These are phyloP conservation scores for Zygothrica quintamaculata DNA, from an alignment of 2,888 invertebrate species.

Conservation along the genomic window DNA sequence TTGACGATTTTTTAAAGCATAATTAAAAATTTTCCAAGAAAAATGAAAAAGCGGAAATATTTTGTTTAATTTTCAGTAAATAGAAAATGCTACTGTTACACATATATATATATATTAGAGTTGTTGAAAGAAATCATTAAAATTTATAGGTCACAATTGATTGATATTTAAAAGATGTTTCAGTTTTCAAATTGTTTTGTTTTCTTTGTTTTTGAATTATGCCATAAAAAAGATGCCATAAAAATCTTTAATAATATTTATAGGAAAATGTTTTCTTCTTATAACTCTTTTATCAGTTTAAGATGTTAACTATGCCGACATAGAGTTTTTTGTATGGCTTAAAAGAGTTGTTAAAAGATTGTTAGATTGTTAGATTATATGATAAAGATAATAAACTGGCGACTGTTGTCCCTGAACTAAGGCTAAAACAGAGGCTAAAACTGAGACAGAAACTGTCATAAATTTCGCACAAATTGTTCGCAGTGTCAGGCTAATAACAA, in stretches of 20 bases:
- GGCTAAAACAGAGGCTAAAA: constrained; percentile 6
- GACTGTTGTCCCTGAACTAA: constrained; percentile 30
- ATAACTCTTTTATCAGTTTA: constrained; percentile 30
- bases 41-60: constrained; percentile 21
- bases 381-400: constrained; percentile 10
- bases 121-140: no score
- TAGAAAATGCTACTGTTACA: no score
- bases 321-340: constrained; percentile 4
- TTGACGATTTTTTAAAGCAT: no score
- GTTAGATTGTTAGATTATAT: constrained; percentile 19
- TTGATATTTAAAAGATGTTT: no score
- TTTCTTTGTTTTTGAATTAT: no score
- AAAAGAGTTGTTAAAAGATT: constrained; percentile 26
- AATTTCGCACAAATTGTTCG: constrained; percentile 61
- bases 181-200: no score
- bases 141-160: no score
- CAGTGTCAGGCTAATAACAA: constrained; percentile 72
- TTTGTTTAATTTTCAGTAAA: constrained; percentile 6
- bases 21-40: constrained; percentile 1
- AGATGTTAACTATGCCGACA: no score
- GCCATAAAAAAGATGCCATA: no score
- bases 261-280: no score
- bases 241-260: no score
- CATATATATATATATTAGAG: no score
- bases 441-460: constrained; percentile 50